A percentile compares a stretch with the other conserved stretches of the same genome.
Conservation (phyloP, 2,797 vertebrate species). For the Heterohyrax brucei region DNA sequence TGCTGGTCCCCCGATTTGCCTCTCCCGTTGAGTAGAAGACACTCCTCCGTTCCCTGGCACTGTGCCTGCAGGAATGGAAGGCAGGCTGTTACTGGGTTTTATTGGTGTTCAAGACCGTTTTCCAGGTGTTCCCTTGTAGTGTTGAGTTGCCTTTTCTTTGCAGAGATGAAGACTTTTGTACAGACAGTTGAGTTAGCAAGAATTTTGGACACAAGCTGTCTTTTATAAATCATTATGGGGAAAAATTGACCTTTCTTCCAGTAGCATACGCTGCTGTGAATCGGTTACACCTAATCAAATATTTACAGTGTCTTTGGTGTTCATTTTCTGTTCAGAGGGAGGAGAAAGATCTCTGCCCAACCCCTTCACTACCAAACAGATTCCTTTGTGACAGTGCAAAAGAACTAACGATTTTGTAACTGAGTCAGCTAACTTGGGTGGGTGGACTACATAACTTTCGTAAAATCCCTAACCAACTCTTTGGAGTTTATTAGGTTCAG, state of each 20-base stretch:
- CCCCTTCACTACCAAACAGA: slow-evolving; percentile 46
- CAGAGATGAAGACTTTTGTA: slow-evolving; percentile 73
- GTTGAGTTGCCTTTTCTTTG: slow-evolving; percentile 73
- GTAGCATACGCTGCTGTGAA: slow-evolving; percentile 38
- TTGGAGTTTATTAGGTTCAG: not conserved
- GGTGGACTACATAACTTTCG: not conserved
- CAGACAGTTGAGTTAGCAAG: slow-evolving; percentile 77
- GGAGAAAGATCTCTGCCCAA: not conserved
- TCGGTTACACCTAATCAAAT: slow-evolving; percentile 86
- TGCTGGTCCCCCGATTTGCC: not conserved
- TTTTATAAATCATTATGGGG: slow-evolving; percentile 80
- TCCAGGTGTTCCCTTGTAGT: slow-evolving; percentile 73
- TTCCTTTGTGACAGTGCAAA: slow-evolving; percentile 1
- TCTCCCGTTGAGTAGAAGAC: slow-evolving; percentile 66
- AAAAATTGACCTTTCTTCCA: slow-evolving; percentile 80
- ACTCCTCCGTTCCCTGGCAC: slow-evolving; percentile 30
- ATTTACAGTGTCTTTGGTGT: slow-evolving; percentile 84
- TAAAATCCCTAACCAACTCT: not conserved
- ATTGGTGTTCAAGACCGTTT: slow-evolving; percentile 72
- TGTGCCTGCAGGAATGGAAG: accelerated
- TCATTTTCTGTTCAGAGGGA: slow-evolving; percentile 71
- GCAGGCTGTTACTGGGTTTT: slow-evolving; percentile 72
- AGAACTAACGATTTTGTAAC: slow-evolving; percentile 54
- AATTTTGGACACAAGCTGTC: slow-evolving; percentile 69
- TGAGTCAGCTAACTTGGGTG: not conserved